phyloP scores from a whole-genome alignment of 2,113 vertebrate species.

The Zonotrichia leucophrys region DNA sequence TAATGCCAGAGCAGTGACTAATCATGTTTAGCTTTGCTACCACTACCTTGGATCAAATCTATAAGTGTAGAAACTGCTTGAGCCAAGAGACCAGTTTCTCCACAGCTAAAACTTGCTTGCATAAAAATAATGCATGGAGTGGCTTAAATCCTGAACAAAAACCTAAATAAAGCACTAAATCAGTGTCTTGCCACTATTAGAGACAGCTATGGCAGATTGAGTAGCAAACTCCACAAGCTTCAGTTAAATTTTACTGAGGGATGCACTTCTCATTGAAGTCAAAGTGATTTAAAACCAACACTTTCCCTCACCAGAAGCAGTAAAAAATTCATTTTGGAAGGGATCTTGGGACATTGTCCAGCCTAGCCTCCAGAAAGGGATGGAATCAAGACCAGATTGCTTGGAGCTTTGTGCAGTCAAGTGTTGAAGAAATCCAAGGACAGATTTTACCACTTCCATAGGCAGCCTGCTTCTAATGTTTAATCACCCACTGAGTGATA shows the following conservation, averaged over 20 bases:
- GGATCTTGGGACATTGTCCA: not conserved
- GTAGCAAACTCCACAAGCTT: not conserved
- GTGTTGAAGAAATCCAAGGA: not conserved
- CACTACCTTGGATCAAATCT: not conserved
- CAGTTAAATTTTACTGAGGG: not conserved
- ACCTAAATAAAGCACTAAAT: not conserved
- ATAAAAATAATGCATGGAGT: not conserved
- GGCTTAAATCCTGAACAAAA: not conserved
- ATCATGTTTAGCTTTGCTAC: not conserved
- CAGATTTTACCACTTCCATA: not conserved
- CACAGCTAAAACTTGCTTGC: not conserved
- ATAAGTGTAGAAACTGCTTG: not conserved
- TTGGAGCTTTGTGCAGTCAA: not conserved
- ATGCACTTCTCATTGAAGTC: not conserved
- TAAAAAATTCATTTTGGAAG: not conserved
- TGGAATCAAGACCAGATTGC: not conserved
- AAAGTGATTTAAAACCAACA: not conserved
- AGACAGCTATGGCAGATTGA: not conserved
- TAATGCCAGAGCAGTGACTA: conserved; percentile 19
- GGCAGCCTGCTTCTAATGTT: not conserved
- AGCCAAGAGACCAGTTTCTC: not conserved
- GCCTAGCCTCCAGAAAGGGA: not conserved
- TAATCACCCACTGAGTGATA: not conserved
- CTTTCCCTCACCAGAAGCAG: not conserved
- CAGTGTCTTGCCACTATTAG: not conserved